phyloP scores from a whole-genome alignment of 2,888 invertebrate genomes.

The Cephalotes varians region DNA sequence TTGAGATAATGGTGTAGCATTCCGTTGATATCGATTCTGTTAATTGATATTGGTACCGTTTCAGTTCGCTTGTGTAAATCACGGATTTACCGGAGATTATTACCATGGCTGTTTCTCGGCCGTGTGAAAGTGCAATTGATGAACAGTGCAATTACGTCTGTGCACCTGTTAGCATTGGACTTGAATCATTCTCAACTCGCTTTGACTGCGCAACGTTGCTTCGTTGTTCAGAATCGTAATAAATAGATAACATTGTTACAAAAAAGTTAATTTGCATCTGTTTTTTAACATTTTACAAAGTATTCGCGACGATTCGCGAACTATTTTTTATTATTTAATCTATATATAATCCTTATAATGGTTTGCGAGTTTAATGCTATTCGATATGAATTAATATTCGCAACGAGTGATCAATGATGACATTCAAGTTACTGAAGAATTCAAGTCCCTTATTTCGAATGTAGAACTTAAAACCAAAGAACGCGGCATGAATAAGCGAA shows the following conservation, averaged over 20 bases:
- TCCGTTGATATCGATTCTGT: not conserved
- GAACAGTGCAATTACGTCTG: conserved; percentile 24
- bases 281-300: conserved; percentile 1
- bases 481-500: conserved; percentile 55
- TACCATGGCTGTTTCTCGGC: not conserved
- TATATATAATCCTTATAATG: not conserved
- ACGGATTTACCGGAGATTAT: conserved; percentile 3
- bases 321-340: not conserved
- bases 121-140: conserved; percentile 30
- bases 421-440: not conserved
- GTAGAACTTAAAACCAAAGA: conserved; percentile 61
- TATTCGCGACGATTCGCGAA: not conserved
- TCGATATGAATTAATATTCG: not conserved
- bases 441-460: conserved; percentile 8
- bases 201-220: not conserved
- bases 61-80: not conserved
- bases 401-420: not conserved
- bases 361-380: not conserved
- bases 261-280: not conserved
- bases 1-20: not conserved
- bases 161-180: conserved; percentile 2
- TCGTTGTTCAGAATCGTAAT: not conserved
- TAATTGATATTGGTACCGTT: conserved; percentile 6
- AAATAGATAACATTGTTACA: not conserved
- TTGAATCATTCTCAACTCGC: conserved; percentile 6